Percentiles rank a stretch among this genome's conserved stretches.
These are phyloP conservation scores for Xestoiulus laeticollis DNA, from an alignment of 2,888 invertebrate species.

Conservation along the genomic window DNA sequence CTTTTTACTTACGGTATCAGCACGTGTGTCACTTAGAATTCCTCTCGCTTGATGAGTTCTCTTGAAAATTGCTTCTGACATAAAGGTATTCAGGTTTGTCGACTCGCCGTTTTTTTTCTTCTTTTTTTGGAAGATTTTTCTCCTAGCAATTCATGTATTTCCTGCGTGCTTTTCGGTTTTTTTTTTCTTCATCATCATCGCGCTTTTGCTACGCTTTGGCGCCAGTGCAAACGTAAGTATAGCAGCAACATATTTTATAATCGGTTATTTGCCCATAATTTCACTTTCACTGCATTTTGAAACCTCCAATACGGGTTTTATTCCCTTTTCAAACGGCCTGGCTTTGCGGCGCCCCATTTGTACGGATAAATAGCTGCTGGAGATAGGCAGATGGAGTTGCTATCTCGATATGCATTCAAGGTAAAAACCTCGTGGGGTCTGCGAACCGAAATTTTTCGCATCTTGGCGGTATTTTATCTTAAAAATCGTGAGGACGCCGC, in stretches of 20 bases:
- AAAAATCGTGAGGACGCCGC: conserved; percentile 27
- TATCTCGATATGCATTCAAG: not conserved
- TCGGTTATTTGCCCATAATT: conserved; percentile 34
- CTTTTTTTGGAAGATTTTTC: not conserved
- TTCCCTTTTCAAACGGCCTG: not conserved
- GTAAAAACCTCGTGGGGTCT: not conserved
- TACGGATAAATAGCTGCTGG: not conserved
- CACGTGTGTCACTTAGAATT: conserved; percentile 27
- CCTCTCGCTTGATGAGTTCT: conserved; percentile 32
- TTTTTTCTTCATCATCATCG: not conserved
- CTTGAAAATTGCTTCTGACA: conserved; percentile 37
- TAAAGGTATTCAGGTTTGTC: conserved; percentile 15
- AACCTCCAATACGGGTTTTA: not conserved
- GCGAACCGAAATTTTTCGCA: not conserved
- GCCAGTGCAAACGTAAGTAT: not conserved
- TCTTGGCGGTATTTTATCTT: conserved; percentile 29
- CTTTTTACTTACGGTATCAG: conserved; percentile 29
- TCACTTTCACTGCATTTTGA: conserved; percentile 29
- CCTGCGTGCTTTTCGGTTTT: conserved; percentile 8
- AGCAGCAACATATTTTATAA: conserved; percentile 23
- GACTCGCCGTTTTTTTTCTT: not conserved
- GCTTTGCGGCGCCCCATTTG: not conserved
- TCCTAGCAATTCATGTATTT: not conserved
- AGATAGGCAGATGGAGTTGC: not conserved
- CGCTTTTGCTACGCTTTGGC: not conserved